These are phyloP conservation scores for Drosophila melanica DNA, from an alignment of 1,140 invertebrate species.

Conservation along the genomic window DNA sequence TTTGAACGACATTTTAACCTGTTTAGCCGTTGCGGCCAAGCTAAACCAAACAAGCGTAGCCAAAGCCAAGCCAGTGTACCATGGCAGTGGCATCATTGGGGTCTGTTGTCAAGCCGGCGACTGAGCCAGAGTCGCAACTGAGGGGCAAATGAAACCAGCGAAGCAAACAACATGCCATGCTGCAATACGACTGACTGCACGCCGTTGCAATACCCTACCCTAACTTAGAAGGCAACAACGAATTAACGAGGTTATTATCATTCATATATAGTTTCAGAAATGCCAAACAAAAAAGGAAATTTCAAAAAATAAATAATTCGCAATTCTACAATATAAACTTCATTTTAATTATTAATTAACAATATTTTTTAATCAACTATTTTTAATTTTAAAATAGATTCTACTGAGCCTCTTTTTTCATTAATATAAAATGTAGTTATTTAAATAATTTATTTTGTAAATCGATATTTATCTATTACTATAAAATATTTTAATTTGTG, in stretches of 20 bases:
- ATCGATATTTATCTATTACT: too few relatives aligned
- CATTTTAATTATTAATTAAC: too few relatives aligned
- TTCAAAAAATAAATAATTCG: too few relatives aligned
- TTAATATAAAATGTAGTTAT: too few relatives aligned
- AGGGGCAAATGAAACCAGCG: slow-evolving; percentile 74
- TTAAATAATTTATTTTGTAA: too few relatives aligned
- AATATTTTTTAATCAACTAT: neutral
- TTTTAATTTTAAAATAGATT: too few relatives aligned
- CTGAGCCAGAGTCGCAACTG: slow-evolving; percentile 26
- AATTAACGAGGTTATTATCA: neutral
- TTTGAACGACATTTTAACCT: slow-evolving; percentile 83
- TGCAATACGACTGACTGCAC: slow-evolving; percentile 75
- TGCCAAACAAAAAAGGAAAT: too few relatives aligned
- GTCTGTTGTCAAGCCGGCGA: slow-evolving; percentile 43
- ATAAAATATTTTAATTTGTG: too few relatives aligned
- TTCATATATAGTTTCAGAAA: too few relatives aligned
- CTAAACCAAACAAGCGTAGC: slow-evolving; percentile 78
- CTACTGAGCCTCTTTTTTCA: too few relatives aligned
- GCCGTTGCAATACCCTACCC: slow-evolving; percentile 61
- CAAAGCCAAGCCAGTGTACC: slow-evolving; percentile 69
- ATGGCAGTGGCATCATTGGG: slow-evolving; percentile 64
- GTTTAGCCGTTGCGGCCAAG: slow-evolving; percentile 74
- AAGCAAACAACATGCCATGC: slow-evolving; percentile 81
- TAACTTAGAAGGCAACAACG: slow-evolving; percentile 6
- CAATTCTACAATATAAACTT: too few relatives aligned